Percentiles rank a stretch among this genome's conserved stretches.
Evolutionary conservation across 2,113 vertebrate species (phyloP).

Genomic region (Carassius auratus): DNA sequence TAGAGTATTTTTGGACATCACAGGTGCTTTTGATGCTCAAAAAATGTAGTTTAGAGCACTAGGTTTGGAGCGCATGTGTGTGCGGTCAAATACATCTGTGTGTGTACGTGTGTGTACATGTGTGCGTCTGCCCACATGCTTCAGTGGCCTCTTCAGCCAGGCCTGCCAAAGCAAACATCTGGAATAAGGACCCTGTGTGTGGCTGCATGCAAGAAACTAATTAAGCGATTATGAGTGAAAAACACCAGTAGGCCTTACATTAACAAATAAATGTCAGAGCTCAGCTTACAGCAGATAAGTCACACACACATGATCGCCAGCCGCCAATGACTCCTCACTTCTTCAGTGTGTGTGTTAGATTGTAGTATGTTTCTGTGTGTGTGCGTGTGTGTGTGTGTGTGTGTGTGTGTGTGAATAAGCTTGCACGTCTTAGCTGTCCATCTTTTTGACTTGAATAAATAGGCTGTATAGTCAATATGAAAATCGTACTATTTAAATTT

Average conservation of each 20-base stretch:
- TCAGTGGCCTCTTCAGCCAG: constrained; percentile 55
- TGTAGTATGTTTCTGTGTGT: background rate
- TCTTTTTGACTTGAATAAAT: background rate
- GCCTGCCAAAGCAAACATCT: constrained; percentile 60
- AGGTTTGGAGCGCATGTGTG: constrained; percentile 31
- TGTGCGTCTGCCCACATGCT: constrained; percentile 55
- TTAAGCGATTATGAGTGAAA: constrained; percentile 62
- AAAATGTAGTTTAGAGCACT: background rate
- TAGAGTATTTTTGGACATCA: background rate
- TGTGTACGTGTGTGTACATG: background rate
- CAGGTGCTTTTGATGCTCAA: constrained; percentile 7
- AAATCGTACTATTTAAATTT: no score
- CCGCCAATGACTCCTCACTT: constrained; percentile 13
- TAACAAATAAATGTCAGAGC: constrained; percentile 60
- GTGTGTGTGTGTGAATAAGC: background rate
- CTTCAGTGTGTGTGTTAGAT: background rate
- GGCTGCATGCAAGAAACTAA: constrained; percentile 58
- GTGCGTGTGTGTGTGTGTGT: background rate
- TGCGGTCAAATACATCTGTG: background rate
- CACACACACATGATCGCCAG: constrained; percentile 27
- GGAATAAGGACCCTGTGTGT: constrained; percentile 56
- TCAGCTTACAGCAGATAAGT: constrained; percentile 45
- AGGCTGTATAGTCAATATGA: background rate
- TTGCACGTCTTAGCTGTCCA: background rate
- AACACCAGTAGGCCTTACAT: constrained; percentile 58